A percentile compares a stretch with the other conserved stretches of the same genome.
Conservation (phyloP, 2,113 vertebrate genomes). For the Holacanthus passer region DNA sequence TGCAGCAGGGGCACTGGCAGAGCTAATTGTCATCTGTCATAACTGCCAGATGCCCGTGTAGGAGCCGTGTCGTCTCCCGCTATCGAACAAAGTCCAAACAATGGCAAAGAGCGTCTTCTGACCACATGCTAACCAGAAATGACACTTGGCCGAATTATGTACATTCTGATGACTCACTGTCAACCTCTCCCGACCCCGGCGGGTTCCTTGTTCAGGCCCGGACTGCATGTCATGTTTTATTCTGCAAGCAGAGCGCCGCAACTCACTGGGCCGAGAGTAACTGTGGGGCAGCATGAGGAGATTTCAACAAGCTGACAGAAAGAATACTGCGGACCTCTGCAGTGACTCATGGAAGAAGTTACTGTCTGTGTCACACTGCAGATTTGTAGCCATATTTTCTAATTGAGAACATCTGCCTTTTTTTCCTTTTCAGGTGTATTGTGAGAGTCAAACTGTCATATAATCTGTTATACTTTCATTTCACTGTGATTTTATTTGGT, state of each 20-base stretch:
- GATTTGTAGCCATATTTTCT: constrained; percentile 13
- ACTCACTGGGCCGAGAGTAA: constrained; percentile 47
- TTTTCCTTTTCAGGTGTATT: neutral
- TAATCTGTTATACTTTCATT: constrained; percentile 15
- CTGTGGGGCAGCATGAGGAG: constrained; percentile 25
- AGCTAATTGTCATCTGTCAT: constrained; percentile 40
- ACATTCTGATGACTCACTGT: constrained; percentile 54
- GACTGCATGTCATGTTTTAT: constrained; percentile 52
- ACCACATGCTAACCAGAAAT: constrained; percentile 4
- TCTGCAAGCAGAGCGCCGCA: constrained; percentile 21
- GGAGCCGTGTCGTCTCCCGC: constrained; percentile 2
- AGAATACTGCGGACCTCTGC: constrained; percentile 22
- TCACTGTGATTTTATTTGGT: constrained; percentile 26
- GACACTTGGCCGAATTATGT: constrained; percentile 22
- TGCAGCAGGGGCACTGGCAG: neutral
- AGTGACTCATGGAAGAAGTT: constrained; percentile 25
- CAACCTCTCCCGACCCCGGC: constrained; percentile 7
- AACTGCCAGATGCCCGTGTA: constrained; percentile 17
- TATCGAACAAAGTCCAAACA: constrained; percentile 25
- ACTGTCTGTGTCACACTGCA: constrained; percentile 2
- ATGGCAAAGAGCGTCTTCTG: constrained; percentile 28
- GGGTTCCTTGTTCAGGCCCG: neutral
- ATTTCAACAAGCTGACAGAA: constrained; percentile 45
- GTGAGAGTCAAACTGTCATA: neutral
- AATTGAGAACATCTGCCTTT: constrained; percentile 6